phyloP scores from a whole-genome alignment of 2,113 vertebrate genomes.

The Poeciliopsis occidentalis region DNA sequence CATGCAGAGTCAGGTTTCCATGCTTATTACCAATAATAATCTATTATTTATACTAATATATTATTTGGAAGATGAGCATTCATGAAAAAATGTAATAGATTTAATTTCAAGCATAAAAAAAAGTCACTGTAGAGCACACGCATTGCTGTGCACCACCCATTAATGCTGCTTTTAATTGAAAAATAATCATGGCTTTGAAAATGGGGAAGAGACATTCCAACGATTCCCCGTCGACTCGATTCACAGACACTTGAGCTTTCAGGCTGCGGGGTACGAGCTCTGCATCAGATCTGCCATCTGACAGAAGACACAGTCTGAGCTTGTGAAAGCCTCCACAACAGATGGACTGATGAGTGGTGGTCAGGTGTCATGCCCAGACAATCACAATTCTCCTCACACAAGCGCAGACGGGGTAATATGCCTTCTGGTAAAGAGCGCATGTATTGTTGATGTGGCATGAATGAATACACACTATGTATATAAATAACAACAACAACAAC shows the following conservation, averaged over 20 bases:
- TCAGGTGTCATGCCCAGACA: conserved; percentile 64
- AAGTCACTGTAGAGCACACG: not conserved
- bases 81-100: not conserved
- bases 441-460: not conserved
- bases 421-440: not conserved
- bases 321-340: conserved; percentile 57
- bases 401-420: conserved; percentile 5
- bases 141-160: not conserved
- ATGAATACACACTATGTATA: not conserved
- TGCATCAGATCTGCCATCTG: conserved; percentile 58
- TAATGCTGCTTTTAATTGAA: not conserved
- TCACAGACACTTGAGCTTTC: conserved; percentile 29
- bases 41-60: not conserved
- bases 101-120: conserved; percentile 11
- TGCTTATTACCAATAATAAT: not conserved
- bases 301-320: conserved; percentile 45
- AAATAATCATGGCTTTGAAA: not conserved
- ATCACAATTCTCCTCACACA: conserved; percentile 20
- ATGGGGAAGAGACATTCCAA: conserved; percentile 5
- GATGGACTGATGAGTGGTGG: conserved; percentile 74
- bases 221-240: conserved; percentile 23
- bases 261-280: conserved; percentile 41
- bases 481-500: not conserved
- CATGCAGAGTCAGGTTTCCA: not conserved
- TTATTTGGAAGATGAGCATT: conserved; percentile 7